These are phyloP conservation scores for Melangyna quadrimaculata DNA, from an alignment of 2,888 invertebrate species.

Conservation along the genomic window DNA sequence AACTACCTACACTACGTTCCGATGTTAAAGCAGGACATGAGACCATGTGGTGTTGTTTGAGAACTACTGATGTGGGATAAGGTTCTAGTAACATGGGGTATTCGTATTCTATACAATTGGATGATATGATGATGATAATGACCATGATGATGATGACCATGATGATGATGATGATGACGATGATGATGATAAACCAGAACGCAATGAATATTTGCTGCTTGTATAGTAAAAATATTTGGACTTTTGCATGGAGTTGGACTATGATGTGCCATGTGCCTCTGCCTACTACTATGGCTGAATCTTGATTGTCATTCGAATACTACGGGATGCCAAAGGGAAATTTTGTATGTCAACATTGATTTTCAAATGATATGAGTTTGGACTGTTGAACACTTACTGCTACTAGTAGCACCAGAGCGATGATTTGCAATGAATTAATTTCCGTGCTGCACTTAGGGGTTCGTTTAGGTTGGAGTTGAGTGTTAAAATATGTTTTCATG, in stretches of 20 bases:
- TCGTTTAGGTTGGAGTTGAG: not conserved
- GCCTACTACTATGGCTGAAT: not conserved
- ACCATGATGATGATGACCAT: too few relatives aligned
- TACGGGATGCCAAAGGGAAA: not conserved
- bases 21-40: not conserved
- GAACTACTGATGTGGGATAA: not conserved
- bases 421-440: not conserved
- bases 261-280: not conserved
- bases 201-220: constrained; percentile 5
- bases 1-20: not conserved
- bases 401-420: not conserved
- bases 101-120: constrained; percentile 1
- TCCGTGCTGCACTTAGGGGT: not conserved
- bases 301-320: not conserved
- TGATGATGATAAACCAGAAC: not conserved
- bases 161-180: too few relatives aligned
- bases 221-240: constrained; percentile 18
- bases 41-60: not conserved
- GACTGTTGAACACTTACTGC: too few relatives aligned
- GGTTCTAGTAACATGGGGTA: not conserved
- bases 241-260: not conserved
- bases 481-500: not conserved
- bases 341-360: not conserved
- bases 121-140: not conserved
- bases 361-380: not conserved